These are phyloP conservation scores for Drosophila melanogaster DNA, from an alignment of 1,140 invertebrate genomes.

Conservation along the genomic window Release_6_plus_ISO1_MT NT_033777.3:12283501-12284000, in stretches of 20 bases:
- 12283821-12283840: slow-evolving; percentile 38
- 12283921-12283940: slow-evolving; percentile 31
- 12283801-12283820: slow-evolving; percentile 23
- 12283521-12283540: slow-evolving; percentile 10
- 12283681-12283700: slow-evolving; percentile 81
- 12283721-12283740: slow-evolving; percentile 28
- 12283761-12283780: slow-evolving; percentile 84
- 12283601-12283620: slow-evolving; percentile 84
- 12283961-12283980: slow-evolving; percentile 63
- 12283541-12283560: slow-evolving; percentile 24
- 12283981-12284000: slow-evolving; percentile 38
- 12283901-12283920: slow-evolving; percentile 35
- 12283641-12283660: slow-evolving; percentile 59
- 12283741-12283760: slow-evolving; percentile 78
- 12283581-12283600: slow-evolving; percentile 63
- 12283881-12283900: slow-evolving; percentile 70
- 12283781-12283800: slow-evolving; percentile 74
- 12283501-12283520: slow-evolving; percentile 20
- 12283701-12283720: slow-evolving; percentile 53
- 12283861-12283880: slow-evolving; percentile 61
- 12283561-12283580: slow-evolving; percentile 40
- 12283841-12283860: slow-evolving; percentile 44
- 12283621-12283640: slow-evolving; percentile 82
- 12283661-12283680: slow-evolving; percentile 68
- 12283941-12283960: slow-evolving; percentile 79